These are phyloP conservation scores for Chaetoderma sp. DNA, from an alignment of 2,888 invertebrate genomes.

Conservation along the genomic window DNA sequence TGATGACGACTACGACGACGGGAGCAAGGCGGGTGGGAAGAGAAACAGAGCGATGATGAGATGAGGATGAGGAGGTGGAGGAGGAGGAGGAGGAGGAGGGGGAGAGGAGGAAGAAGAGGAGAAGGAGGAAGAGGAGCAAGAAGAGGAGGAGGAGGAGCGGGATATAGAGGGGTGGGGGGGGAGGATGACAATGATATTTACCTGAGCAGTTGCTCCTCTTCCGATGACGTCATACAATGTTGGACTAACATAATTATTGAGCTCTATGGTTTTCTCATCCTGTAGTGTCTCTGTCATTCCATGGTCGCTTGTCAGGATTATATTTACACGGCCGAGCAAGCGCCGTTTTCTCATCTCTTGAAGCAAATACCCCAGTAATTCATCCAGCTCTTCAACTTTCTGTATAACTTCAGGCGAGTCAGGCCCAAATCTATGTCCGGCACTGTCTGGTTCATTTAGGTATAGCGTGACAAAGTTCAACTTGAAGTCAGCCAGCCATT, in stretches of 20 bases:
- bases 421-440: constrained; percentile 54
- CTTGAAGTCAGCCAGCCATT: constrained; percentile 50
- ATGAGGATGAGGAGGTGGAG: no score
- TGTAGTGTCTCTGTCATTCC: constrained; percentile 54
- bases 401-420: constrained; percentile 35
- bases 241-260: not conserved
- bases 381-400: constrained; percentile 42
- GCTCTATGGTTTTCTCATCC: constrained; percentile 36
- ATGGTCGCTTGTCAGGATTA: constrained; percentile 60
- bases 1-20: no score
- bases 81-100: no score
- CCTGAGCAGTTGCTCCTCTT: not conserved
- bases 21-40: no score
- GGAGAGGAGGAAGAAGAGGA: no score
- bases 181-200: no score
- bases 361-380: constrained; percentile 39
- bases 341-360: not conserved
- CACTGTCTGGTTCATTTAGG: constrained; percentile 54
- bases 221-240: not conserved
- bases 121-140: no score
- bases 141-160: no score
- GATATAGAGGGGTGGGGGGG: no score
- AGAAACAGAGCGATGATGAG: no score
- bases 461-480: constrained; percentile 49
- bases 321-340: constrained; percentile 43